Base-by-base conservation (phyloP, 2,797 vertebrate genomes). In the Brachymystax lenok region DNA sequence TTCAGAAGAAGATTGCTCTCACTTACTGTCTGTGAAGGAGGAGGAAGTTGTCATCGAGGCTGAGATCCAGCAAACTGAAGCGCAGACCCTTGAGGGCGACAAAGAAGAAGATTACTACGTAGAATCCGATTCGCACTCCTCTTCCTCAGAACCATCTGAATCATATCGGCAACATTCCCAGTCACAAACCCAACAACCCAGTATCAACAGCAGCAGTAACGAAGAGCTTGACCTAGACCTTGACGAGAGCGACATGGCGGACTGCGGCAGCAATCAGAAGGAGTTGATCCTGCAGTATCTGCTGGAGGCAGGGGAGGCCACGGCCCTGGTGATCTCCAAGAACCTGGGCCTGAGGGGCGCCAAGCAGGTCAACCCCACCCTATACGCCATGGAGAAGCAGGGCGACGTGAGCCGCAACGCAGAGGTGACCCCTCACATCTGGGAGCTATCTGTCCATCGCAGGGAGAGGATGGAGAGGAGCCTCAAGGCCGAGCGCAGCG, bases 381-480 rank as follows among this genome's bases (percentile, higher is more conserved):
- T 99, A 0, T 91, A 92, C 0, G 83, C 89, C 8, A 77, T 99
- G 92, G 96, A 98, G 76, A 96, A 95, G 84, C 93, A 97, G 81
- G 98, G 98, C 0, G 96, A 99, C 0, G 91, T 99, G 1, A 79
- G 76, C 73, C 95, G 87, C 68, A 91, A 94, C 67, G 79, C 84
- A 0, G 63, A 90, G 0, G 50, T 88, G 0, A 92, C 4, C 16
- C 94, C 96, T 1, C 92, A 91, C 0, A 90, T 85, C 0, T 99
- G 97, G 98, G 89, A 94, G 4, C 92, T 99, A 72, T 96, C 96
- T 0, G 77, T 85, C 8, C 95, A 90, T 76, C 96, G 95, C 30
- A 94, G 94, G 0, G 95, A 96, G 81, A 93, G 93, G 83, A 96
- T 99, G 92, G 92, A 96, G 66, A 88, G 96, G 72, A 96, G 93